Evolutionary conservation across 2,113 vertebrate species (phyloP).

Genomic region (Oplegnathus fasciatus): DNA sequence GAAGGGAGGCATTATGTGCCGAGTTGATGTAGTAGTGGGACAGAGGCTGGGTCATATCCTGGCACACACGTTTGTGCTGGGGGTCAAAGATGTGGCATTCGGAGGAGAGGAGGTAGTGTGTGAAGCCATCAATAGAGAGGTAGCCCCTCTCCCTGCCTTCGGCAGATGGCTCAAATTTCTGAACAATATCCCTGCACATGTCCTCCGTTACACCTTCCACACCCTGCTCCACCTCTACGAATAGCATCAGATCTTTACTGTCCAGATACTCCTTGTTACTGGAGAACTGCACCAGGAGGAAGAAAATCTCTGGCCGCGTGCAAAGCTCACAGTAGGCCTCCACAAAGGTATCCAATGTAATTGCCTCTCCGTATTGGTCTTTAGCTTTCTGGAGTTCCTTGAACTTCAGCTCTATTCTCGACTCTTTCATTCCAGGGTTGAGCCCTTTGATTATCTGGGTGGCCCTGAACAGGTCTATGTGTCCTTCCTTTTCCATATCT

Average conservation of each 20-base stretch:
- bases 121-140: constrained; percentile 93
- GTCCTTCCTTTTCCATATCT: constrained; percentile 87
- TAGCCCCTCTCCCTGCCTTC: constrained; percentile 90
- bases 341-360: constrained; percentile 89
- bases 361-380: constrained; percentile 85
- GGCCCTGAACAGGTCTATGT: constrained; percentile 88
- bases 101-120: constrained; percentile 92
- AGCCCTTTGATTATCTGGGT: constrained; percentile 92
- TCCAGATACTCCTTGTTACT: constrained; percentile 95
- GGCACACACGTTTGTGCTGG: constrained; percentile 92
- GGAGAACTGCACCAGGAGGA: constrained; percentile 93
- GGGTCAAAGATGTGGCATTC: constrained; percentile 95
- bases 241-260: constrained; percentile 92
- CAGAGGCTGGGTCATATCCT: constrained; percentile 93
- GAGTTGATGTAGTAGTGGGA: constrained; percentile 96
- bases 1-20: constrained; percentile 91
- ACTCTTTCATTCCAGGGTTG: constrained; percentile 93
- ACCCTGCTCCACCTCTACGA: constrained; percentile 94
- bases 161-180: constrained; percentile 92
- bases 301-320: constrained; percentile 94
- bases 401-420: constrained; percentile 92
- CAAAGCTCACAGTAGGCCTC: constrained; percentile 93
- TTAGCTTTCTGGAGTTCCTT: constrained; percentile 93
- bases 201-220: constrained; percentile 92
- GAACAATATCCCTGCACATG: constrained; percentile 89